Conservation (phyloP, 2,797 vertebrate species). For the Cyclopterus lumpus region DNA sequence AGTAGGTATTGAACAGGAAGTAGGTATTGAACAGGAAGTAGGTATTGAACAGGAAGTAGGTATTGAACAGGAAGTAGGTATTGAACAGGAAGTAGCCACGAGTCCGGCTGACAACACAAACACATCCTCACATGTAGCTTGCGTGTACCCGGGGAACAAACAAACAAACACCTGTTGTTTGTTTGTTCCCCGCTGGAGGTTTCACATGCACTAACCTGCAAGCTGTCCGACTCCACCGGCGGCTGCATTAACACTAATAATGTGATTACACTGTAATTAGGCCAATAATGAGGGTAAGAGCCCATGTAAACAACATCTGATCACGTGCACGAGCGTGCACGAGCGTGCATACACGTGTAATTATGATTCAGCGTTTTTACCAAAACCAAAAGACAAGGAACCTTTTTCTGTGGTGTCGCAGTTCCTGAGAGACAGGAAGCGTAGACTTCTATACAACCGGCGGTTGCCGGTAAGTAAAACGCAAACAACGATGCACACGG, state of each 20-base stretch:
- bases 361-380: too few relatives aligned
- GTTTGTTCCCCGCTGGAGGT: neutral
- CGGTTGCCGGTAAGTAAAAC: too few relatives aligned
- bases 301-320: slow-evolving; percentile 49
- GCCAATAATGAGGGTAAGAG: slow-evolving; percentile 37
- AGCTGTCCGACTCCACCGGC: slow-evolving; percentile 10
- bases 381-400: too few relatives aligned
- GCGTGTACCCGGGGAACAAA: neutral
- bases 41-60: too few relatives aligned
- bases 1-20: too few relatives aligned
- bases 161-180: slow-evolving; percentile 21
- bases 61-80: too few relatives aligned
- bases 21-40: too few relatives aligned
- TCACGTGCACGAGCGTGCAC: slow-evolving; percentile 27
- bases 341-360: too few relatives aligned
- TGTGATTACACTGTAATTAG: slow-evolving; percentile 41
- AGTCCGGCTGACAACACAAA: slow-evolving; percentile 44
- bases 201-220: slow-evolving; percentile 19
- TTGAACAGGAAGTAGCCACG: slow-evolving; percentile 48
- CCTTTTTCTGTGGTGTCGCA: too few relatives aligned
- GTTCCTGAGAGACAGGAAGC: too few relatives aligned
- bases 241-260: slow-evolving; percentile 29
- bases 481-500: too few relatives aligned
- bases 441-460: too few relatives aligned
- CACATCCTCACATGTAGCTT: slow-evolving; percentile 11